Base-by-base conservation (phyloP, 2,888 invertebrate species). In the Cantharis lateralis region DNA sequence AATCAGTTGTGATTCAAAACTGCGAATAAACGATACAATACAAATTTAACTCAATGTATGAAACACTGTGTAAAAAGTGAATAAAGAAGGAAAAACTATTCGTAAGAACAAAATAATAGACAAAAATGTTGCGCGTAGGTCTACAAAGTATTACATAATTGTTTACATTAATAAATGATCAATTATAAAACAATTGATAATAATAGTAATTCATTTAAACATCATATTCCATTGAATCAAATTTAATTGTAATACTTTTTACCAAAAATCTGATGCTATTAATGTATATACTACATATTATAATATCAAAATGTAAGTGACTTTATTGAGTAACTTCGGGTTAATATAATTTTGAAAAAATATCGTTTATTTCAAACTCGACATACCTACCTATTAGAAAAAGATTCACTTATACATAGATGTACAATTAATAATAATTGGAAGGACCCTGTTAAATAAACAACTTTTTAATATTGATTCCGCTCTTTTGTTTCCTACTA, bases 401-500 rank as follows among this genome's bases (percentile, higher is more conserved):
- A 48, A n/a, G 24, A 32, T 48, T 48, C 48, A 48, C 48, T 48
- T 48, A 48, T 48, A 48, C 64, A 24, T 66, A 66, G 24, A 20
- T 66, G 24, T 66, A 66, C 64, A 66, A 66, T 66, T 66, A 24
- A 18, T n/a, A 66, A 66, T 66, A 66, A 66, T 66, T 66, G 64
- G 18, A 66, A 24, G 18, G 64, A 24, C 24, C 18, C 64, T 66
- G n/a, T n/a, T 66, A 66, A 66, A 66, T 66, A 66, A 66, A 66
- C 64, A 48, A 7, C 48, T 48, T 48, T 48, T n/a, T 48, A 48
- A 48, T 48, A 24, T 66, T 66, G 64, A 13, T 66, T 66, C 24
- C 24, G 24, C 24, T 20, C 64, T 66, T 66, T 66, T 66, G 64
- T 66, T 66, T 66, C 20, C 64, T 66, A 66, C 24, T 24, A n/a